phyloP scores from a whole-genome alignment of 2,797 vertebrate genomes.

The Lagocephalus sceleratus region DNA sequence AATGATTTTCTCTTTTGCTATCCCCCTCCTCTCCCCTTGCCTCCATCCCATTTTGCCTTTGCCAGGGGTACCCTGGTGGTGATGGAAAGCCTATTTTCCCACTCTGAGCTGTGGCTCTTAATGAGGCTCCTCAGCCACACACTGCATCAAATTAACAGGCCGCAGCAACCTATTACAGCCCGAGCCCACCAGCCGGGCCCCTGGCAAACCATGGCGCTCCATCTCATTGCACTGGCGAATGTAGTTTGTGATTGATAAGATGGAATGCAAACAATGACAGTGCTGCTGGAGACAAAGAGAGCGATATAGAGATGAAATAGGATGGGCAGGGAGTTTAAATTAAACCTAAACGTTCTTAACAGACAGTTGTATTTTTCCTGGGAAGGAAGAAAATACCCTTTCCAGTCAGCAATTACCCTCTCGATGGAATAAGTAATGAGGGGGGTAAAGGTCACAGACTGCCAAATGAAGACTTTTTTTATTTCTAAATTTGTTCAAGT shows the following conservation, averaged over 20 bases:
- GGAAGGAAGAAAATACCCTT: conserved; percentile 23
- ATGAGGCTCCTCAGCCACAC: conserved; percentile 64
- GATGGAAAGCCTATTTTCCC: conserved; percentile 49
- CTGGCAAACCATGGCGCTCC: conserved; percentile 30
- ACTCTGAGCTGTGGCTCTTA: conserved; percentile 47
- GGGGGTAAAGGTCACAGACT: conserved; percentile 45
- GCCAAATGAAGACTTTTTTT: conserved; percentile 19
- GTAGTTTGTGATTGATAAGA: conserved; percentile 66
- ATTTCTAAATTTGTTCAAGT: conserved; percentile 20
- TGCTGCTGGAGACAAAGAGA: background rate
- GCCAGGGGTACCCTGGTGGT: conserved; percentile 36
- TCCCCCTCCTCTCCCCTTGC: conserved; percentile 9
- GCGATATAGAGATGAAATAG: conserved; percentile 1
- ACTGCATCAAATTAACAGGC: conserved; percentile 71
- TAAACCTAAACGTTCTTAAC: conserved; percentile 4
- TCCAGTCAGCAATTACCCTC: conserved; percentile 45
- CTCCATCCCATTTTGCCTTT: conserved; percentile 40
- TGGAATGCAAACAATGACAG: conserved; percentile 49
- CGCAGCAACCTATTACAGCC: conserved; percentile 64
- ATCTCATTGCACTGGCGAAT: conserved; percentile 37
- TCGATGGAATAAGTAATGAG: conserved; percentile 58
- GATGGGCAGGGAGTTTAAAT: conserved; percentile 1
- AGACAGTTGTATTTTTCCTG: conserved; percentile 26
- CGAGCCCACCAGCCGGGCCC: conserved; percentile 44
- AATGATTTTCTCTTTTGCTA: conserved; percentile 24